Evolutionary conservation across 2,113 vertebrate genomes (phyloP).

Genomic region (Promerops cafer): DNA sequence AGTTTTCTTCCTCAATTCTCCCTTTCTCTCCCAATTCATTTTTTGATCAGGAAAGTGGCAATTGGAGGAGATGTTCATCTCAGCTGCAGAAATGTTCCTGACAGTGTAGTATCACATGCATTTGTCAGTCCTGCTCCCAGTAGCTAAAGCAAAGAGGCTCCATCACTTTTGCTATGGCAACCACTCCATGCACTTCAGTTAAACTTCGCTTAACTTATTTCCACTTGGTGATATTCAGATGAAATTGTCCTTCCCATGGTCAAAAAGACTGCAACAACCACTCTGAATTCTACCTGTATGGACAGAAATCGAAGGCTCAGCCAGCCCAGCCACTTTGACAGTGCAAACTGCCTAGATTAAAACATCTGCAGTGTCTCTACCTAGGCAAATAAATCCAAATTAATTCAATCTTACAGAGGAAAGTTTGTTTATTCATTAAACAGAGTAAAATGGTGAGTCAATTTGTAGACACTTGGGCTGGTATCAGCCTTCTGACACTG

Average conservation of each 20-base stretch:
- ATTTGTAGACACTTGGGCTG: background rate
- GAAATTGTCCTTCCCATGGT: constrained; percentile 10
- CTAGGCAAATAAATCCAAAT: constrained; percentile 48
- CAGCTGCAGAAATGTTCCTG: background rate
- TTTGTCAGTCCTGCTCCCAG: background rate
- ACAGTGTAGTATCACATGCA: background rate
- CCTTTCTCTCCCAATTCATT: background rate
- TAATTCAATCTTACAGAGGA: constrained; percentile 20
- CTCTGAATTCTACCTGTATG: background rate
- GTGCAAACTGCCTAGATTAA: constrained; percentile 25
- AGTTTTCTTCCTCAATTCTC: background rate
- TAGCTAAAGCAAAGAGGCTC: background rate
- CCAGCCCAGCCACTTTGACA: background rate
- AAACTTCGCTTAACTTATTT: constrained; percentile 27
- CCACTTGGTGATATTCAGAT: background rate
- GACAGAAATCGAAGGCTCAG: background rate
- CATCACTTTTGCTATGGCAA: constrained; percentile 38
- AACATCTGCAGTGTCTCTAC: constrained; percentile 26
- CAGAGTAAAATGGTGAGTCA: constrained; percentile 31
- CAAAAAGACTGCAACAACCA: background rate
- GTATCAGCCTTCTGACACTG: background rate
- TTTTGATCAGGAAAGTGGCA: background rate
- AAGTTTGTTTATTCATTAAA: constrained; percentile 56
- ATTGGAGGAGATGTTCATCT: background rate
- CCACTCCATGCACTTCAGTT: background rate